These are phyloP conservation scores for Athene noctua DNA, from an alignment of 2,113 vertebrate genomes.

Conservation along the genomic window DNA sequence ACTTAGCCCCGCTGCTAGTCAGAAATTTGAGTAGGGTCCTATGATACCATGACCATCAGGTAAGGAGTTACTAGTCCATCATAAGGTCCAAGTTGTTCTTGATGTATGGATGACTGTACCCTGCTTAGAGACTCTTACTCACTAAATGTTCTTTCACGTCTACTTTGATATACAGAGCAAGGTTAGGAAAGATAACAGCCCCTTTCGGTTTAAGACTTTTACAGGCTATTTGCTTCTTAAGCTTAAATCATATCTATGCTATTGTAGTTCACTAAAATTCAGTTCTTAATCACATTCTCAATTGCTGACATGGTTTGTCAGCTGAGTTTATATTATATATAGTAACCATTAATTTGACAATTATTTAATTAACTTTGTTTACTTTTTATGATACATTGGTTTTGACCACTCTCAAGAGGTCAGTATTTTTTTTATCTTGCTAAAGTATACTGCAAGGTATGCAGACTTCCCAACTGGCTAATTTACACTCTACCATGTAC, in stretches of 20 bases:
- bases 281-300: background rate
- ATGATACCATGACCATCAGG: background rate
- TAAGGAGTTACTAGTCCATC: background rate
- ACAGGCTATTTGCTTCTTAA: background rate
- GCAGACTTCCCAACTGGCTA: background rate
- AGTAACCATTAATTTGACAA: background rate
- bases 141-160: background rate
- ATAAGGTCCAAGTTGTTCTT: background rate
- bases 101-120: background rate
- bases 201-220: background rate
- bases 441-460: background rate
- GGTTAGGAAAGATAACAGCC: background rate
- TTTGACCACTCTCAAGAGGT: background rate
- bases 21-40: background rate
- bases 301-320: background rate
- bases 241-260: background rate
- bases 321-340: background rate
- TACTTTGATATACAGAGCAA: background rate
- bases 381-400: background rate
- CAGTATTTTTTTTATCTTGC: background rate
- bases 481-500: background rate
- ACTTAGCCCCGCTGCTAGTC: background rate
- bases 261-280: background rate
- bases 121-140: background rate
- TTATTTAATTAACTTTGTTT: background rate